Conservation (phyloP, 2,888 invertebrate species). For the Ectemnius continuus region DNA sequence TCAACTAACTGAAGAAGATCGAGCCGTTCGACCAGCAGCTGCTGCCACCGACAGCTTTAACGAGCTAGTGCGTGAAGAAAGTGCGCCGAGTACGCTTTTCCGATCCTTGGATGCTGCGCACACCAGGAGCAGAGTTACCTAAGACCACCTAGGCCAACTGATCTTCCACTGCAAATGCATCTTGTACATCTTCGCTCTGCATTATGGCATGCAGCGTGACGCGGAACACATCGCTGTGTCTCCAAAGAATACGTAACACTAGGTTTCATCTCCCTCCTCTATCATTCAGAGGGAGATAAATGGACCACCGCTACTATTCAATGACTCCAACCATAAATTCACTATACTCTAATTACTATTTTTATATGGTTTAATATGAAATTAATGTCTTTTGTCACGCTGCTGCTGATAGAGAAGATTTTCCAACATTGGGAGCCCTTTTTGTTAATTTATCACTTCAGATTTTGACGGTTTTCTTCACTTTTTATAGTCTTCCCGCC, state of each 20-base stretch:
- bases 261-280: not conserved
- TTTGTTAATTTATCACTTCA: too few species aligned
- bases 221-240: not conserved
- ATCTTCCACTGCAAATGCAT: not conserved
- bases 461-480: too few species aligned
- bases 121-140: not conserved
- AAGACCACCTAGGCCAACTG: not conserved
- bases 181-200: not conserved
- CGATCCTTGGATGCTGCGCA: not conserved
- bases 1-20: not conserved
- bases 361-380: too few species aligned
- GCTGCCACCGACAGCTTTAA: not conserved
- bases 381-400: too few species aligned
- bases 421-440: too few species aligned
- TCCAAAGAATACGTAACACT: not conserved
- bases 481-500: too few species aligned
- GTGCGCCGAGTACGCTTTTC: not conserved
- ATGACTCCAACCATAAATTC: too few species aligned
- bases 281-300: not conserved
- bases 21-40: not conserved
- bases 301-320: not conserved
- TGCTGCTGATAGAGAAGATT: too few species aligned
- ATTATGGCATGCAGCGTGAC: slow-evolving; percentile 5
- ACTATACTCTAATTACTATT: too few species aligned
- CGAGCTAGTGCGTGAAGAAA: slow-evolving; percentile 7